Conservation (phyloP, 2,113 vertebrate genomes). For the Aegotheles bennettii region DNA sequence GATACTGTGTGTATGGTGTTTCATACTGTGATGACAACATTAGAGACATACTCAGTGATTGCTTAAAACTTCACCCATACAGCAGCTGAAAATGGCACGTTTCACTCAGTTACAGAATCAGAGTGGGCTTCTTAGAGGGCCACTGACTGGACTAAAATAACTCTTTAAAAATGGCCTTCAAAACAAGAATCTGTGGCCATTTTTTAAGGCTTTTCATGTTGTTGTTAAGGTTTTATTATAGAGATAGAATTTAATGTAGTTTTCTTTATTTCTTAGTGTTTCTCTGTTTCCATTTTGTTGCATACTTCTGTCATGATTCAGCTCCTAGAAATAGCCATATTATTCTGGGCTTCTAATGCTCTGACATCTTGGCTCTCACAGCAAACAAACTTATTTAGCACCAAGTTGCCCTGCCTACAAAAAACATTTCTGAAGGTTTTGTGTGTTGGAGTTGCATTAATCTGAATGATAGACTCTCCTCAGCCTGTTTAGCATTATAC, state of each 20-base stretch:
- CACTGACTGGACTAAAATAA: neutral
- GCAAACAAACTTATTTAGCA: slow-evolving; percentile 28
- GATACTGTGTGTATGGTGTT: neutral
- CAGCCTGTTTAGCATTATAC: slow-evolving; percentile 69
- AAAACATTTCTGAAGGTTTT: slow-evolving; percentile 17
- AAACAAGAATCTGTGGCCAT: neutral
- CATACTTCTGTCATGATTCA: slow-evolving; percentile 37
- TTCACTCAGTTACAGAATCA: neutral
- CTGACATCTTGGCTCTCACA: slow-evolving; percentile 8
- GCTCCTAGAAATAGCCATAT: slow-evolving; percentile 23
- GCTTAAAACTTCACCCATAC: neutral
- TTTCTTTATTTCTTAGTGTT: slow-evolving; percentile 36
- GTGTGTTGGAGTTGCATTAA: slow-evolving; percentile 39
- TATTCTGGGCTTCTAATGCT: slow-evolving; percentile 17
- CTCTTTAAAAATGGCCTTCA: neutral
- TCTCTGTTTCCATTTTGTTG: slow-evolving; percentile 51
- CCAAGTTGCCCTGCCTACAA: slow-evolving; percentile 9
- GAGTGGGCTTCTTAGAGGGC: neutral
- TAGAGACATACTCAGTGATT: neutral
- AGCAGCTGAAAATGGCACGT: neutral
- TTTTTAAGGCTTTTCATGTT: neutral
- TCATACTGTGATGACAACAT: neutral
- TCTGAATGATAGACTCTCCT: slow-evolving; percentile 44
- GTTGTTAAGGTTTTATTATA: neutral
- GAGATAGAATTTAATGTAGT: neutral